Conservation (phyloP, 2,797 vertebrate species). For the Spheniscus humboldti region DNA sequence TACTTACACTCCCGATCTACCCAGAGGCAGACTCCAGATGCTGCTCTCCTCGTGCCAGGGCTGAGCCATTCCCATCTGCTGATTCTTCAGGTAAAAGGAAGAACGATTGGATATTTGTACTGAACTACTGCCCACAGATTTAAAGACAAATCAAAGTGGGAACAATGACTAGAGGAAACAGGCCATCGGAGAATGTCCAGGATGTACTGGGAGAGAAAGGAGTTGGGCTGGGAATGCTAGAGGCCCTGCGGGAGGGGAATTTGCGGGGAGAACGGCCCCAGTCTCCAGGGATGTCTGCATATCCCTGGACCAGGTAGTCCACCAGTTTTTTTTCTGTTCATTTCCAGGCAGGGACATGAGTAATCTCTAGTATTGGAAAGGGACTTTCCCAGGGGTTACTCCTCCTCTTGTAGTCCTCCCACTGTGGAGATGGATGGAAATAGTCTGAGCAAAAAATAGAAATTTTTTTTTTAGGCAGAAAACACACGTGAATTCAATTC, state of each 20-base stretch:
- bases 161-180: background rate
- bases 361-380: background rate
- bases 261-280: background rate
- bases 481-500: background rate
- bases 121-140: background rate
- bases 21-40: background rate
- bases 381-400: background rate
- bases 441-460: background rate
- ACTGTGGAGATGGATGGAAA: background rate
- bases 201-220: background rate
- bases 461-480: background rate
- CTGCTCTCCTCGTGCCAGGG: background rate
- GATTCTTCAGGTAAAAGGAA: background rate
- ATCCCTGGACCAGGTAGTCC: background rate
- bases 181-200: background rate
- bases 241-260: background rate
- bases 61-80: background rate
- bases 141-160: background rate
- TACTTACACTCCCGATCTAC: accelerated
- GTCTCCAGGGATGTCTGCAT: too few species aligned
- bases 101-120: background rate
- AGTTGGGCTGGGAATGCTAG: background rate
- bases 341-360: background rate
- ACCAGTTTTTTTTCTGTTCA: background rate
- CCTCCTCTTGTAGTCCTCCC: background rate